phyloP scores from a whole-genome alignment of 2,113 vertebrate species.

The Pedetes capensis region DNA sequence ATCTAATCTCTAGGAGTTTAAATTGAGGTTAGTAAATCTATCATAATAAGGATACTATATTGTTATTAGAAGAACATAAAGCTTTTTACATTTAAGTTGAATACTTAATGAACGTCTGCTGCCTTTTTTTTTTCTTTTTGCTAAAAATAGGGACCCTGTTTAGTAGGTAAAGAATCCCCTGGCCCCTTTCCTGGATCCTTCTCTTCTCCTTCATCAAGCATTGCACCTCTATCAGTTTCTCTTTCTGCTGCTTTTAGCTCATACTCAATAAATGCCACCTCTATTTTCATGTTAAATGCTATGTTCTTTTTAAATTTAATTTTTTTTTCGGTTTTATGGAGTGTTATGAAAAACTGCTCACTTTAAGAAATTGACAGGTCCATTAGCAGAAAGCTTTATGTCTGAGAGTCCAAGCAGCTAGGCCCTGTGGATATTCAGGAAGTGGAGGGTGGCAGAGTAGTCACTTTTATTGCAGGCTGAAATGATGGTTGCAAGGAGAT shows the following conservation, averaged over 20 bases:
- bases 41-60: slow-evolving; percentile 54
- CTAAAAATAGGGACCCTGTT: slow-evolving; percentile 53
- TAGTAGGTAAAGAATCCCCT: slow-evolving; percentile 8
- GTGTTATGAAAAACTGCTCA: slow-evolving; percentile 73
- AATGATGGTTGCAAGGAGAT: slow-evolving; percentile 68
- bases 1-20: slow-evolving; percentile 71
- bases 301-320: slow-evolving; percentile 65
- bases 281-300: slow-evolving; percentile 56
- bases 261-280: slow-evolving; percentile 19
- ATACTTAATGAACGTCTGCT: slow-evolving; percentile 66
- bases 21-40: slow-evolving; percentile 70
- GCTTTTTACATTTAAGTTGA: slow-evolving; percentile 61
- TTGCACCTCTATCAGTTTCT: not conserved
- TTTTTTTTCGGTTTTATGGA: slow-evolving; percentile 56
- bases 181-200: not conserved
- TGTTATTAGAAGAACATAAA: slow-evolving; percentile 68
- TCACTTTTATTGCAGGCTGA: slow-evolving; percentile 73
- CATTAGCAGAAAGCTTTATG: slow-evolving; percentile 74
- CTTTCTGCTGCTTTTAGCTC: slow-evolving; percentile 26
- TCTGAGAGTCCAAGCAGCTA: slow-evolving; percentile 62
- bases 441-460: slow-evolving; percentile 68
- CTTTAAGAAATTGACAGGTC: slow-evolving; percentile 76
- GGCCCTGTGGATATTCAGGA: slow-evolving; percentile 74
- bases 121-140: slow-evolving; percentile 49
- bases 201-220: not conserved